These are phyloP conservation scores for Muschampia plurimacula DNA, from an alignment of 2,888 invertebrate species.

Conservation along the genomic window DNA sequence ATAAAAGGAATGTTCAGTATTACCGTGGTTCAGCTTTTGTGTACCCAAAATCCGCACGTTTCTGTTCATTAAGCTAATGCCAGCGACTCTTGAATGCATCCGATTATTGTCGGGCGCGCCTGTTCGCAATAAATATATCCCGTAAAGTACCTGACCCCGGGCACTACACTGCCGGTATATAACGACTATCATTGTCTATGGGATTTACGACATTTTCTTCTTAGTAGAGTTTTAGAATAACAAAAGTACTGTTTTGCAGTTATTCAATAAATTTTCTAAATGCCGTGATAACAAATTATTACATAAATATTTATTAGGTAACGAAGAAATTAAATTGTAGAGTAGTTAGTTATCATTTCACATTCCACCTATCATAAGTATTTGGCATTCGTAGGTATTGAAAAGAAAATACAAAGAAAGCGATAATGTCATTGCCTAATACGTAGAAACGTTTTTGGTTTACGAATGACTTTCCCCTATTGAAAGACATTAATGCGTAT, in stretches of 20 bases:
- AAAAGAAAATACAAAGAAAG: constrained; percentile 12
- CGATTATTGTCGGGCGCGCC: constrained; percentile 22
- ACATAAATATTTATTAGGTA: background rate
- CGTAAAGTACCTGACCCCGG: constrained; percentile 17
- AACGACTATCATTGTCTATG: constrained; percentile 4
- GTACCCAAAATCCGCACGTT: constrained; percentile 43
- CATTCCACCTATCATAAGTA: background rate
- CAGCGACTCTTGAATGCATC: constrained; percentile 43
- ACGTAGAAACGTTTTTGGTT: constrained; percentile 3
- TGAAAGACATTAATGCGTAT: background rate
- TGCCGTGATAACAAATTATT: background rate
- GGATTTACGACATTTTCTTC: constrained; percentile 18
- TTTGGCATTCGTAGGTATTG: background rate
- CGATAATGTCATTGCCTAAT: constrained; percentile 16
- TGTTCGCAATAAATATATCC: constrained; percentile 28
- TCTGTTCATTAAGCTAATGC: constrained; percentile 58
- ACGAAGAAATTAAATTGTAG: background rate
- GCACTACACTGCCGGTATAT: constrained; percentile 23
- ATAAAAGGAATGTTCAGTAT: constrained; percentile 10
- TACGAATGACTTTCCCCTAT: constrained; percentile 1
- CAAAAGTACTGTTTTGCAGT: background rate
- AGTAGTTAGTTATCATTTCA: background rate
- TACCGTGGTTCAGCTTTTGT: constrained; percentile 18
- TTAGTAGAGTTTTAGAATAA: constrained; percentile 1
- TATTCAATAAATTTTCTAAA: background rate